Evolutionary conservation across 2,113 vertebrate genomes (phyloP).

Genomic region (Colinus virginianus): DNA sequence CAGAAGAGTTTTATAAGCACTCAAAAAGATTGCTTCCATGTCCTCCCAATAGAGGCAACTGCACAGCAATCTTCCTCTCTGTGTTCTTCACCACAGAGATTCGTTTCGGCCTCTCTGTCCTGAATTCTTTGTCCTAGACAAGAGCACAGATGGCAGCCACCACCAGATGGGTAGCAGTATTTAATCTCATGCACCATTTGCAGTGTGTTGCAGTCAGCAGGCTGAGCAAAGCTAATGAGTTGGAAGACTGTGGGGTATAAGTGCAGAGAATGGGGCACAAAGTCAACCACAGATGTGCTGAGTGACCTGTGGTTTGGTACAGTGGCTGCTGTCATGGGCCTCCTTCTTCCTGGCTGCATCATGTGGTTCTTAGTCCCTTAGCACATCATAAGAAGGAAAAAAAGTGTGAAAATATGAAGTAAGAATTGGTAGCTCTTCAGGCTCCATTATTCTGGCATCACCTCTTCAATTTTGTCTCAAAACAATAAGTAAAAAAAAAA

Average conservation of each 20-base stretch:
- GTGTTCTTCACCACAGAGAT: not conserved
- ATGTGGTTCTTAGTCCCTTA: not conserved
- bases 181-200: not conserved
- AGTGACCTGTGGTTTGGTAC: not conserved
- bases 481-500: not conserved
- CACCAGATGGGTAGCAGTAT: not conserved
- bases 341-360: not conserved
- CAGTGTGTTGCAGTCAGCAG: not conserved
- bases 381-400: not conserved
- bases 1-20: no score
- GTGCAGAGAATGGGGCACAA: not conserved
- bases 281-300: not conserved
- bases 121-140: not conserved
- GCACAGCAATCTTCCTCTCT: not conserved
- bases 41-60: not conserved
- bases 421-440: not conserved
- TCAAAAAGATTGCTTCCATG: no score
- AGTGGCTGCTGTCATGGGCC: not conserved
- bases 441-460: not conserved
- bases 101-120: not conserved
- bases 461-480: not conserved
- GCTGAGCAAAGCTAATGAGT: not conserved
- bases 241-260: not conserved
- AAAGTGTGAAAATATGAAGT: not conserved
- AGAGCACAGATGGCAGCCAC: not conserved